Base-by-base conservation (phyloP, 2,797 vertebrate species). In the Cryptoblepharus egeriae region DNA sequence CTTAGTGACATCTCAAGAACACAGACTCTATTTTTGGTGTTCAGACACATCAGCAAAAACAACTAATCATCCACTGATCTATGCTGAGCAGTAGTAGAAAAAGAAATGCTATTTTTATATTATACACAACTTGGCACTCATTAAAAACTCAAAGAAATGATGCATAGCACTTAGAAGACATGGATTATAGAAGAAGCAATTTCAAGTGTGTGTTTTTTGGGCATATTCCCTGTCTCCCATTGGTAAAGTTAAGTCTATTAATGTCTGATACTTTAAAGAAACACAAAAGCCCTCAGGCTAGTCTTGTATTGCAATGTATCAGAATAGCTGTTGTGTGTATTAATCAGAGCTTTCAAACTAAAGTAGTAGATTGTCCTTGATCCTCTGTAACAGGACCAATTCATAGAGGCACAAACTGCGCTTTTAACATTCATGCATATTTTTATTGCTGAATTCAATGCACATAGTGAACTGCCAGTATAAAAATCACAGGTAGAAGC, bases 261-360 rank as follows among this genome's bases (percentile, higher is more conserved):
- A 88, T 89, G 88, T 86, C 88, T 92, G 88, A 92, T 92, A 83
- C 90, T 91, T 95, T 94, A 92, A 94, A 93, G 93, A 93, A 93
- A 91, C 81, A 87, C 70, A 80, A 90, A 94, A 91, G 86, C 90
- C 93, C 88, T 88, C 73, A 87, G 86, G 87, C 89, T 91, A 90
- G 81, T 64, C 77, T 89, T 88, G 84, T 81, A 58, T 72, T 89
- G 83, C 80, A 89, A 83, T 84, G 77, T 93, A 91, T 91, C 81
- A 90, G 77, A 77, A 71, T 67, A 85, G 86, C 81, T 84, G 89
- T 88, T 85, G 77, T 26, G 87, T 88, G 79, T 88, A 80, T 88
- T 91, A 91, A 83, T 89, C 91, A 94, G 87, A 93, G 88, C 85
- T 82, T 93, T 92, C 79, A 87, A 89, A 89, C 77, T 78, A 72